Conservation (phyloP, 1,140 invertebrate genomes). For the Drosophila mauritiana region DNA sequence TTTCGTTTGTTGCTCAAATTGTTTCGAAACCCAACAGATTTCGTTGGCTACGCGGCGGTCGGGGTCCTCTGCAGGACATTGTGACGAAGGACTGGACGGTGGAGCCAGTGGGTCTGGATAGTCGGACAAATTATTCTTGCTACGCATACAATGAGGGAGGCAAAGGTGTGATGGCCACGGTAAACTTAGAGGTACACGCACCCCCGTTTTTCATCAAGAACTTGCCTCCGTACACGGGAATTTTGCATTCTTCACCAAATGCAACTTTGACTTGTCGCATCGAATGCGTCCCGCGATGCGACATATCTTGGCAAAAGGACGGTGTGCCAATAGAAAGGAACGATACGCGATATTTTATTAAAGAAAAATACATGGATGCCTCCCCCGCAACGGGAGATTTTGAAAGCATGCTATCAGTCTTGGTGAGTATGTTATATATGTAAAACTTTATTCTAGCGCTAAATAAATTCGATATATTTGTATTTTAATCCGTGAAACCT, state of each 20-base stretch:
- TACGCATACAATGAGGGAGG: slow-evolving; percentile 93
- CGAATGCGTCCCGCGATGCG: slow-evolving; percentile 94
- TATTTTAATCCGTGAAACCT: too few relatives aligned
- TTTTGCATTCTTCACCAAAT: slow-evolving; percentile 87
- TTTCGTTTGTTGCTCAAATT: slow-evolving; percentile 72
- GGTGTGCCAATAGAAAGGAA: slow-evolving; percentile 87
- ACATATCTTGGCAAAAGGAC: slow-evolving; percentile 93
- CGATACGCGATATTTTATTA: slow-evolving; percentile 89
- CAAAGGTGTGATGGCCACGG: slow-evolving; percentile 89
- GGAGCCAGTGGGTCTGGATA: slow-evolving; percentile 91
- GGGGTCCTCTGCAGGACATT: slow-evolving; percentile 89
- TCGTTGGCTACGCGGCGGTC: slow-evolving; percentile 91
- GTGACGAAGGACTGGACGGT: slow-evolving; percentile 91
- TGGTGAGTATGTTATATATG: slow-evolving; percentile 86
- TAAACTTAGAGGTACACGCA: slow-evolving; percentile 92
- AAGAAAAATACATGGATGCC: slow-evolving; percentile 87
- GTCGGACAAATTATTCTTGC: slow-evolving; percentile 94
- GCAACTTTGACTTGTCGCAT: slow-evolving; percentile 94
- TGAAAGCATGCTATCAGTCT: slow-evolving; percentile 92
- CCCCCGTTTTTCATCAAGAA: slow-evolving; percentile 94
- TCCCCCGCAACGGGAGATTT: slow-evolving; percentile 92
- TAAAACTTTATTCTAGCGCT: neutral
- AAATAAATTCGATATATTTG: too few relatives aligned
- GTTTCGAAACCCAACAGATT: slow-evolving; percentile 86
- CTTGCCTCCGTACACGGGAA: slow-evolving; percentile 92